Conservation (phyloP, 2,797 vertebrate genomes). For the Neosilurus mollespiculum region DNA sequence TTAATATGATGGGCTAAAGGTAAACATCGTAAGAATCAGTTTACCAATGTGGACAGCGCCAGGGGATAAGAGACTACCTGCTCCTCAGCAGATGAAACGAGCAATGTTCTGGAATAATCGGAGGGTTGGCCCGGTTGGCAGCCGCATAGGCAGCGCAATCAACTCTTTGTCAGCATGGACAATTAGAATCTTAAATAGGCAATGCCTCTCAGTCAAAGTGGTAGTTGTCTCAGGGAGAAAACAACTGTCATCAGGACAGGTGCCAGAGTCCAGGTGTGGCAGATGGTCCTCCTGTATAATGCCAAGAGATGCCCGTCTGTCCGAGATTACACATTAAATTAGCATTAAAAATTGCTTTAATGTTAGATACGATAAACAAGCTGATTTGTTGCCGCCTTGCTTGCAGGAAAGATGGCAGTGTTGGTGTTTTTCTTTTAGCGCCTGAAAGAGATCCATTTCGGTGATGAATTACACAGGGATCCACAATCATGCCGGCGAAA, state of each 20-base stretch:
- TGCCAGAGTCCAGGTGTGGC: conserved; percentile 55
- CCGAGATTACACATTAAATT: conserved; percentile 42
- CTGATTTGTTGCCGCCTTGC: conserved; percentile 5
- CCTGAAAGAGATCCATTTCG: conserved; percentile 29
- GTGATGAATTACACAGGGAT: conserved; percentile 49
- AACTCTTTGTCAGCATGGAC: conserved; percentile 41
- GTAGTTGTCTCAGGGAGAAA: conserved; percentile 17
- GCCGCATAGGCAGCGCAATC: conserved; percentile 38
- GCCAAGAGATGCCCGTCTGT: conserved; percentile 39
- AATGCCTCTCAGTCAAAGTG: conserved; percentile 60
- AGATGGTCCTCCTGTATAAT: conserved; percentile 29
- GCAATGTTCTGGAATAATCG: conserved; percentile 43
- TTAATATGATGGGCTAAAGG: conserved; percentile 75
- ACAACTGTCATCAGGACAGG: conserved; percentile 41
- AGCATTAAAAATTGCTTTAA: neutral
- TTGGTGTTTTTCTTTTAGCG: conserved; percentile 20
- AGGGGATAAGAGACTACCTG: conserved; percentile 43
- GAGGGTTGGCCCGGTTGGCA: conserved; percentile 38
- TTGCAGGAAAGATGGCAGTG: conserved; percentile 11
- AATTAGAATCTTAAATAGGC: conserved; percentile 62
- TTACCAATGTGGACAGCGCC: conserved; percentile 60
- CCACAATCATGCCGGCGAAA: conserved; percentile 61
- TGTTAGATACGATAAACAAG: conserved; percentile 23
- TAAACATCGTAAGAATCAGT: conserved; percentile 76
- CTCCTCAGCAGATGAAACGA: conserved; percentile 66